phyloP scores from a whole-genome alignment of 2,113 vertebrate species.

The Fulmarus glacialis region DNA sequence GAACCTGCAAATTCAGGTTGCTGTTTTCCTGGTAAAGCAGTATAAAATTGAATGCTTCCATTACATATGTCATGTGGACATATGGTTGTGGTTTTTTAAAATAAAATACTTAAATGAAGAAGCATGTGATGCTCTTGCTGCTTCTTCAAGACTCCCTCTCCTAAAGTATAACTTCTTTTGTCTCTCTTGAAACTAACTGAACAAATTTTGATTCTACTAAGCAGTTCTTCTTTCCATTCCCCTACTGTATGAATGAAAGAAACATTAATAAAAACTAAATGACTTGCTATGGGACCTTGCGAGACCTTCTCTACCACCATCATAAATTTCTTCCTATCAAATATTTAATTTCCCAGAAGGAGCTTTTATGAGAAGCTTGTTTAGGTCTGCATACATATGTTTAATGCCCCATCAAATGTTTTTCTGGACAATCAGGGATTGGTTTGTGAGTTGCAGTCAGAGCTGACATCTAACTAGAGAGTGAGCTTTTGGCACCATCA shows the following conservation, averaged over 20 bases:
- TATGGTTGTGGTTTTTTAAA: neutral
- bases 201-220: neutral
- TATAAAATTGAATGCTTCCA: neutral
- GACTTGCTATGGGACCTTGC: neutral
- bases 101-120: neutral
- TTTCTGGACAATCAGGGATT: neutral
- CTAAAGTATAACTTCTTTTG: neutral
- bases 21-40: neutral
- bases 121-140: neutral
- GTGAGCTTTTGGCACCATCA: neutral
- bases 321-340: neutral
- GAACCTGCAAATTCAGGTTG: neutral
- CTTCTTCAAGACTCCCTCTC: neutral
- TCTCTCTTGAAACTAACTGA: neutral
- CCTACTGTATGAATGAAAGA: neutral
- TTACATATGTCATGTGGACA: fast-evolving
- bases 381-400: neutral
- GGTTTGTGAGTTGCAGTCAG: neutral
- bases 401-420: neutral
- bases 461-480: neutral
- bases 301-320: neutral
- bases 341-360: neutral
- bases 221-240: neutral
- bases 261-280: neutral
- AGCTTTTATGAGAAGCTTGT: neutral